Evolutionary conservation across 2,113 vertebrate genomes (phyloP), one percentile per base, ranked within the genome.

Genomic region (Paratilapia polleni): DNA sequence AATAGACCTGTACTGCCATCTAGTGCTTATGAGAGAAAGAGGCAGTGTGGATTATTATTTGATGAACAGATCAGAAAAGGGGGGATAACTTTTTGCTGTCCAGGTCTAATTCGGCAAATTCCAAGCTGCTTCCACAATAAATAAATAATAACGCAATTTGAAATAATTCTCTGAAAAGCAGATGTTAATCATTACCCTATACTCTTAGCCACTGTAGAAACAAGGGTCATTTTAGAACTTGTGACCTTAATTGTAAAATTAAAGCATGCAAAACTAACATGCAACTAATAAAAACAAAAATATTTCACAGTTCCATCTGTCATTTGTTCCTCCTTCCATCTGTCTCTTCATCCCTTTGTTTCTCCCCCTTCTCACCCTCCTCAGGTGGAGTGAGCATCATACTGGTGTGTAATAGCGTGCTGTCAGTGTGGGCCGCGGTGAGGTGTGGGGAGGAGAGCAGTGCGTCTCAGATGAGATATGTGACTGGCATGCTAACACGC

Each of bases 401-500:
- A 93, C 94, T 91, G 89, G 94, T 89, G 92, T 93, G 94, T 95
- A 96, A 95, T 95, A 92, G 93, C 77, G 89, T 90, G 89, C 94
- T 93, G 94, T 95, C 94, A 94, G 93, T 93, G 91, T 87, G 93
- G 94, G 93, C 91, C 86, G 91, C 78, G 76, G 83, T 13, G 88
- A 90, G 91, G 86, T 87, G 90, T 74, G 81, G 80, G 86, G 83
- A 91, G 90, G 73, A 81, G 90, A 89, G 90, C 36, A 47, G 82
- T 60, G 91, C 66, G 90, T 94, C 93, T 95, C 93, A 95, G 95
- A 96, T 96, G 94, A 96, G 94, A 95, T 94, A 93, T 96, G 96
- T 96, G 96, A 95, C 94, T 93, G 90, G 96, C 96, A 96, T 96
- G 94, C 94, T 94, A 96, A 96, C 93, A 86, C 84, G 66, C 88